Conservation (phyloP, 1,140 invertebrate genomes). For the Papilio polyxenes region DNA sequence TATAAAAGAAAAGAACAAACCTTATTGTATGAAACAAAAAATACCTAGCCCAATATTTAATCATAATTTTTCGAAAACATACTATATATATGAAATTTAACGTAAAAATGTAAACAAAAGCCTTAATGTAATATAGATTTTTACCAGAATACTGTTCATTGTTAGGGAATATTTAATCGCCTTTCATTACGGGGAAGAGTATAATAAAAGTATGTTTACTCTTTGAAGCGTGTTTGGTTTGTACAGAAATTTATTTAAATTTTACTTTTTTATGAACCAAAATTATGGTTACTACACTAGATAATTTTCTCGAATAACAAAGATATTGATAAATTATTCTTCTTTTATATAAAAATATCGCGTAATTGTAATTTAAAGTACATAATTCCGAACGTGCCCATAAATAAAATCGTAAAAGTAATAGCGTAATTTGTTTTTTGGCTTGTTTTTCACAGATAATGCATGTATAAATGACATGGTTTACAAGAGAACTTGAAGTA, state of each 20-base stretch:
- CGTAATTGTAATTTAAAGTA: not conserved
- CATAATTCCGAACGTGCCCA: not conserved
- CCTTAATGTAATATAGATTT: conserved; percentile 21
- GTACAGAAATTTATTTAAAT: conserved; percentile 15
- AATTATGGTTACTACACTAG: not conserved
- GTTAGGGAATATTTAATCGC: conserved; percentile 13
- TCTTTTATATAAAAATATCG: not conserved
- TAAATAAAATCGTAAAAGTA: not conserved
- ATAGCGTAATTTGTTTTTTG: too few species aligned
- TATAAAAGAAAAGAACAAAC: not conserved
- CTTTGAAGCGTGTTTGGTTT: conserved; percentile 17
- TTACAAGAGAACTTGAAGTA: not conserved
- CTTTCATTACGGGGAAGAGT: conserved; percentile 20
- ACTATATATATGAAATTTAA: not conserved
- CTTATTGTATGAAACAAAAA: not conserved
- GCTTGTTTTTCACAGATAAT: not conserved
- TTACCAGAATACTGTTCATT: conserved; percentile 13
- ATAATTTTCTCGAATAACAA: not conserved
- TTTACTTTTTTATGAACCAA: not conserved
- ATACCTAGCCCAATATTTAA: not conserved
- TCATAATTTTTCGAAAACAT: not conserved
- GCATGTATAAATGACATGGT: too few species aligned
- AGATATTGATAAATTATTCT: not conserved
- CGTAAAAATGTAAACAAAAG: not conserved
- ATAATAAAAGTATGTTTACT: conserved; percentile 10